Percentiles rank a stretch among this genome's conserved stretches.
phyloP scores from a whole-genome alignment of 2,888 invertebrate species.

The Mesorhabditis spiculigera region DNA sequence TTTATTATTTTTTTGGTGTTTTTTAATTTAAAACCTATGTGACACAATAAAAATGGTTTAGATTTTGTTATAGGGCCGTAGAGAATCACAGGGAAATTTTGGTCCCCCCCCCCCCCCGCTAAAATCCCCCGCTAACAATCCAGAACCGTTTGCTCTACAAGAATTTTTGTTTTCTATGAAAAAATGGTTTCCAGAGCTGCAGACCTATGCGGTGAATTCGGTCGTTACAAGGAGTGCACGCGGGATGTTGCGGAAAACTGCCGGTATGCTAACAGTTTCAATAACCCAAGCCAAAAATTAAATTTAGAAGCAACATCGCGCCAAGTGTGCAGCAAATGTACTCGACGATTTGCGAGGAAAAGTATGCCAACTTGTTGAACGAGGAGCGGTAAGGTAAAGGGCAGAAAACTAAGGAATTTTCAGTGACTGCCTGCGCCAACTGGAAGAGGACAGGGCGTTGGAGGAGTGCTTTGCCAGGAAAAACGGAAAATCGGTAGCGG shows the following conservation, averaged over 20 bases:
- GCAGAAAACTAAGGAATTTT: neutral
- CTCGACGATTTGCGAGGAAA: constrained; percentile 40
- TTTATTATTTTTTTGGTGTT: too few species aligned
- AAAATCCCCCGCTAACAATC: too few species aligned
- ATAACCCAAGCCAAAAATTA: neutral
- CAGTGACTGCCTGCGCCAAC: neutral
- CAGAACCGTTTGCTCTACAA: too few species aligned
- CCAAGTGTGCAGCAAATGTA: constrained; percentile 45
- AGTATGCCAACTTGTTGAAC: constrained; percentile 32
- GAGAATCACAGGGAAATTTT: too few species aligned
- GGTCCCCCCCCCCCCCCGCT: too few species aligned
- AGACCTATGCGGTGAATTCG: constrained; percentile 35
- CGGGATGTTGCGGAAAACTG: constrained; percentile 35
- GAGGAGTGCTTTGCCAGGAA: constrained; percentile 6
- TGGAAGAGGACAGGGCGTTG: neutral
- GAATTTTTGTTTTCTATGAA: constrained; percentile 17
- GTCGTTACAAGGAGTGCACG: constrained; percentile 41
- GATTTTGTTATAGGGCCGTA: too few species aligned
- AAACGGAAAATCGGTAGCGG: neutral
- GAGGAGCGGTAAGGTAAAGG: constrained; percentile 21
- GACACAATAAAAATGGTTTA: too few species aligned
- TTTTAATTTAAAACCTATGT: too few species aligned
- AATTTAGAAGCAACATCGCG: constrained; percentile 27
- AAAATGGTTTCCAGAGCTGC: constrained; percentile 31
- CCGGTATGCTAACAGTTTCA: constrained; percentile 18